These are phyloP conservation scores for Limonius californicus DNA, from an alignment of 1,140 invertebrate species.

Conservation along the genomic window DNA sequence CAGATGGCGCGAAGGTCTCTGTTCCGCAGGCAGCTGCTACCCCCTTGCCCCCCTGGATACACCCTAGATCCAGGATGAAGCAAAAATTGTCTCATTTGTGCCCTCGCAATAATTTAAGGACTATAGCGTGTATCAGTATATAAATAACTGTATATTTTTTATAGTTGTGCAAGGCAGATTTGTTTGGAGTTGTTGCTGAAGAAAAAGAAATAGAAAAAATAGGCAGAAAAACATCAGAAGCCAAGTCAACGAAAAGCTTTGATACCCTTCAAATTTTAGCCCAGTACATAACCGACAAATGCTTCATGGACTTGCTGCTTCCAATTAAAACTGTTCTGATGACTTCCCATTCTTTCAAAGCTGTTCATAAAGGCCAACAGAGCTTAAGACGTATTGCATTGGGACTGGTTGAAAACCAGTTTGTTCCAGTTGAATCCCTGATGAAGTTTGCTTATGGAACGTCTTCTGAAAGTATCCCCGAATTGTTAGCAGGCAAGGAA, in stretches of 20 bases:
- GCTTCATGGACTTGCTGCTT: slow-evolving; percentile 70
- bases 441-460: slow-evolving; percentile 79
- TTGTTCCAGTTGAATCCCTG: slow-evolving; percentile 66
- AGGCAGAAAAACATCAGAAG: slow-evolving; percentile 73
- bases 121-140: neutral
- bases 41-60: too few species aligned
- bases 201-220: slow-evolving; percentile 90
- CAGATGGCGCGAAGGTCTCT: too few species aligned
- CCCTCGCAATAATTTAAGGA: neutral
- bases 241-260: slow-evolving; percentile 81
- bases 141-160: neutral
- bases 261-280: slow-evolving; percentile 81
- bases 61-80: too few species aligned
- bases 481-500: slow-evolving; percentile 52
- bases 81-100: too few species aligned
- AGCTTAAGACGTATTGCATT: slow-evolving; percentile 72
- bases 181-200: slow-evolving; percentile 83
- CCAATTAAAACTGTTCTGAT: slow-evolving; percentile 81
- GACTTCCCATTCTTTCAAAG: slow-evolving; percentile 74
- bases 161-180: slow-evolving; percentile 76
- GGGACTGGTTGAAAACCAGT: slow-evolving; percentile 78
- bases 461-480: slow-evolving; percentile 73
- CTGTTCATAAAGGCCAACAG: slow-evolving; percentile 73
- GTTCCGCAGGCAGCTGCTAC: too few species aligned
- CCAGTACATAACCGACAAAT: slow-evolving; percentile 71